phyloP scores from a whole-genome alignment of 2,888 invertebrate genomes.

The Rhamnusium bicolor region DNA sequence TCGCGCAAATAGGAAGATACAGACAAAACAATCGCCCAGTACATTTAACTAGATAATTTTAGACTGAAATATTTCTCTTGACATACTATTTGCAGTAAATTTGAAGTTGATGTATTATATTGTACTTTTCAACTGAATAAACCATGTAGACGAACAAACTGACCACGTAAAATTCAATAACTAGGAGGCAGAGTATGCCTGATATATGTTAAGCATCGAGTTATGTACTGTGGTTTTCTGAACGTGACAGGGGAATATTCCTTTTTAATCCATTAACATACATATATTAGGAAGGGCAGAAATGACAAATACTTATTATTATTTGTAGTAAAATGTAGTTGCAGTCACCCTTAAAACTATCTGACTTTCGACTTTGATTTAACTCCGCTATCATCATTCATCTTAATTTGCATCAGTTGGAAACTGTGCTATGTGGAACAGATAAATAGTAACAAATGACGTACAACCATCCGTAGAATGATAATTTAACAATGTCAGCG shows the following conservation, averaged over 20 bases:
- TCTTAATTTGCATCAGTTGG: conserved; percentile 15
- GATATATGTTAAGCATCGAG: neutral
- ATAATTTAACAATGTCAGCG: conserved; percentile 15
- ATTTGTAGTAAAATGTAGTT: neutral
- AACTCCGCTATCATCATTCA: conserved; percentile 3
- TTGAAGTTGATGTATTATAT: no score
- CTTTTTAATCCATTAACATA: conserved; percentile 12
- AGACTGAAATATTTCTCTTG: no score
- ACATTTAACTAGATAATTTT: no score
- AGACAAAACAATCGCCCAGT: no score
- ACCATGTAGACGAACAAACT: no score
- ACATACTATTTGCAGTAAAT: no score
- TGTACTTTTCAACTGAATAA: no score
- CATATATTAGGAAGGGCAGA: neutral
- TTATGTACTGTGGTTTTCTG: conserved; percentile 2
- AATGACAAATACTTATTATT: neutral
- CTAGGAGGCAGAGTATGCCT: no score
- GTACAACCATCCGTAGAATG: neutral
- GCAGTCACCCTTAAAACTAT: neutral
- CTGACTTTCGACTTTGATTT: conserved; percentile 16
- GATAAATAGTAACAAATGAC: conserved; percentile 15
- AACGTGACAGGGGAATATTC: conserved; percentile 6
- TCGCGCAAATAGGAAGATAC: no score
- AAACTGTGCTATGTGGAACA: neutral
- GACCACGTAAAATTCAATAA: no score